These are phyloP conservation scores for Epicauta chinensis DNA, from an alignment of 1,140 invertebrate genomes.

Conservation along the genomic window DNA sequence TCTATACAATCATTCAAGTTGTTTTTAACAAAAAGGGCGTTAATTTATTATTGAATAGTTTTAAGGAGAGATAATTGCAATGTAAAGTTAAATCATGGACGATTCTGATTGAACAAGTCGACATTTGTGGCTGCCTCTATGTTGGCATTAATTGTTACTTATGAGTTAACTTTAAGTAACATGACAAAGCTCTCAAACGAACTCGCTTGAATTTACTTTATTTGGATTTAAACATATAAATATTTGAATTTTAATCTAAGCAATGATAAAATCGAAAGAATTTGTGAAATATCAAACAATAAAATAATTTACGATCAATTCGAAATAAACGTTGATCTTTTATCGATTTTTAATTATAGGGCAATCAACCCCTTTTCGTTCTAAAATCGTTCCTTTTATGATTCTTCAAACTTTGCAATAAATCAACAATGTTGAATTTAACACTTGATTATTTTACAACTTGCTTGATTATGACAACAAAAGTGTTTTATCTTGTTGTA, in stretches of 20 bases:
- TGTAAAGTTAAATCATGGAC: slow-evolving; percentile 19
- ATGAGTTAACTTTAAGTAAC: slow-evolving; percentile 16
- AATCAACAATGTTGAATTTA: too few relatives aligned
- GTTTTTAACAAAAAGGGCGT: slow-evolving; percentile 9
- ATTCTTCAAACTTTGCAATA: too few relatives aligned
- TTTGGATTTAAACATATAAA: slow-evolving; percentile 17
- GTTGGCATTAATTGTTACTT: slow-evolving; percentile 22
- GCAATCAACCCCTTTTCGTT: too few relatives aligned
- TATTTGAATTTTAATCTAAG: slow-evolving; percentile 6
- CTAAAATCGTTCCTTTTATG: too few relatives aligned
- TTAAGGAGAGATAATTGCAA: slow-evolving; percentile 21
- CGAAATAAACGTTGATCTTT: too few relatives aligned
- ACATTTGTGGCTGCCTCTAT: neutral
- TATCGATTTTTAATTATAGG: too few relatives aligned
- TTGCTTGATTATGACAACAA: too few relatives aligned
- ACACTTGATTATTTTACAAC: too few relatives aligned
- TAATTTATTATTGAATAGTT: slow-evolving; percentile 18
- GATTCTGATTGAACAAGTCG: slow-evolving; percentile 15
- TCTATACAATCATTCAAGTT: slow-evolving; percentile 13
- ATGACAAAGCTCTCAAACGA: slow-evolving; percentile 21
- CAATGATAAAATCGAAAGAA: too few relatives aligned
- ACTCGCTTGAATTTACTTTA: slow-evolving; percentile 13
- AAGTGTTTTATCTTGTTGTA: too few relatives aligned
- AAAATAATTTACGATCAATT: too few relatives aligned
- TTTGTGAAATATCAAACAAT: too few relatives aligned